phyloP scores from a whole-genome alignment of 2,888 invertebrate genomes.

The Pristionchus japonicus region DNA sequence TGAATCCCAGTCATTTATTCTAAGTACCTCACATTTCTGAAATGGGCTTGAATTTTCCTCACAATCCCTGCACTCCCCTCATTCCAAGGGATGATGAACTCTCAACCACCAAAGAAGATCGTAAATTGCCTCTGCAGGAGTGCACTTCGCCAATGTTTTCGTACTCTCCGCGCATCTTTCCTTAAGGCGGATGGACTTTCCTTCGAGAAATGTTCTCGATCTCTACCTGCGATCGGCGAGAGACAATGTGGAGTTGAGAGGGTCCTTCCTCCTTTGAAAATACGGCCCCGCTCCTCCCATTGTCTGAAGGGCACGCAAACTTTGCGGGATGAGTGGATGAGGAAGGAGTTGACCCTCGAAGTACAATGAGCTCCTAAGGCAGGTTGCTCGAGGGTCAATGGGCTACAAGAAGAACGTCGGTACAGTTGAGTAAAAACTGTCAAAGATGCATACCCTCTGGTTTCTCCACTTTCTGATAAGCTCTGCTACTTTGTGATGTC shows the following conservation, averaged over 20 bases:
- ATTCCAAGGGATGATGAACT: no score
- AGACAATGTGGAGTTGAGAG: no score
- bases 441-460: not conserved
- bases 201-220: no score
- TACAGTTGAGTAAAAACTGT: not conserved
- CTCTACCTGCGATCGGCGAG: no score
- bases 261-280: not conserved
- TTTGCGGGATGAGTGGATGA: not conserved
- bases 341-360: not conserved
- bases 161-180: not conserved
- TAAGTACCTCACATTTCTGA: not conserved
- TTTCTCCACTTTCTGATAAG: no score
- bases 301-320: slow-evolving; percentile 25
- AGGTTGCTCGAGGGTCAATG: not conserved
- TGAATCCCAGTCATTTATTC: not conserved
- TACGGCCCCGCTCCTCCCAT: not conserved
- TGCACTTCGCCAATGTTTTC: not conserved
- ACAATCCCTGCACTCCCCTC: no score
- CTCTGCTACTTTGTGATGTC: no score
- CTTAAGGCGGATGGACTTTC: slow-evolving; percentile 28
- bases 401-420: not conserved
- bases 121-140: not conserved
- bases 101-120: no score
- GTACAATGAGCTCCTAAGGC: no score
- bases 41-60: no score